A percentile compares a stretch with the other conserved stretches of the same genome.
phyloP scores from a whole-genome alignment of 2,797 vertebrate species.

The Acropternis orthonyx region DNA sequence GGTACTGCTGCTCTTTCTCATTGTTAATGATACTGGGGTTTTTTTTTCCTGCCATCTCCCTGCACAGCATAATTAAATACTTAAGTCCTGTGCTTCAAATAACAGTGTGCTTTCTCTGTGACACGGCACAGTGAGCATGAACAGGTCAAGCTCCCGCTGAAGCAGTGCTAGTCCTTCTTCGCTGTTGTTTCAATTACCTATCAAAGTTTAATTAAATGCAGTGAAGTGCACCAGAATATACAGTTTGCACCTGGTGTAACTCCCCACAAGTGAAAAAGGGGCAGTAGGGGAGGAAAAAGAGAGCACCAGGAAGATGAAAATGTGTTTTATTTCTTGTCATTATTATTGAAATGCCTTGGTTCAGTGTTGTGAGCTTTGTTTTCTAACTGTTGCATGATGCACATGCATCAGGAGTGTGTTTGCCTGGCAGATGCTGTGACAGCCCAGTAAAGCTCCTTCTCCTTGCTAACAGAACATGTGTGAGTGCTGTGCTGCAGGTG shows the following conservation, averaged over 20 bases:
- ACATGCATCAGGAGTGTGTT: not conserved
- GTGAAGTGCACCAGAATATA: not conserved
- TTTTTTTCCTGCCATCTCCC: slow-evolving; percentile 4
- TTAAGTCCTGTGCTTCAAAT: not conserved
- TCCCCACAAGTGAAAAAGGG: not conserved
- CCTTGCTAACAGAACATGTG: not conserved
- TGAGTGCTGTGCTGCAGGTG: not conserved
- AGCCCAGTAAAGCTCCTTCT: not conserved
- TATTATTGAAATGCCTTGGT: not conserved
- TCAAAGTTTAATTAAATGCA: not conserved
- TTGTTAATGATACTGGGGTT: not conserved
- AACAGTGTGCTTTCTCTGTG: not conserved
- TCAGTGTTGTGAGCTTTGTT: not conserved
- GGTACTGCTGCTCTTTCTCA: not conserved
- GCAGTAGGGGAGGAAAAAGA: too few relatives aligned
- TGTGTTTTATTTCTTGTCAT: not conserved
- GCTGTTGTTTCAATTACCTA: not conserved
- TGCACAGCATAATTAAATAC: slow-evolving; percentile 4
- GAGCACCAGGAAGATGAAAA: not conserved
- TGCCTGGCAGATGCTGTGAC: not conserved
- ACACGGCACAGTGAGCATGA: not conserved
- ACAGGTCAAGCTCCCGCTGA: not conserved
- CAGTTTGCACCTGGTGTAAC: not conserved
- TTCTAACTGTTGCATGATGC: fast-evolving
- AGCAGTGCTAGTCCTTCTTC: not conserved